Conservation (phyloP, 2,797 vertebrate species). For the Tinamus major region DNA sequence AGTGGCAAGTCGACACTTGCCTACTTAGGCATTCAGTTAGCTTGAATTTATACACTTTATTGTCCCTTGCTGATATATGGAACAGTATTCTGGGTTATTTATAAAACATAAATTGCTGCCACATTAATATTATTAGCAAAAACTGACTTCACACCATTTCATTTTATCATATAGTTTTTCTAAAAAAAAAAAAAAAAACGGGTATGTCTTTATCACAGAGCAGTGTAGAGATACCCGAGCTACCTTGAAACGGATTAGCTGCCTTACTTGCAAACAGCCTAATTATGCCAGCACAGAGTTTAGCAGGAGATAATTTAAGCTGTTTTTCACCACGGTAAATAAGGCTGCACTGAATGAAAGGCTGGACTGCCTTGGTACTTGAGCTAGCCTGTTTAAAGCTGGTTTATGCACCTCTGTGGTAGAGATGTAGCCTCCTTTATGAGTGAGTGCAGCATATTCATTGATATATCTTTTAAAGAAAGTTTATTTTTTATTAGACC, state of each 20-base stretch:
- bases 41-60: neutral
- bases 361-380: constrained; percentile 6
- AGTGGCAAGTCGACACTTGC: constrained; percentile 33
- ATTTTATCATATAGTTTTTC: neutral
- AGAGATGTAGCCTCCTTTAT: neutral
- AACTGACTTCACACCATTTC: neutral
- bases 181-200: neutral
- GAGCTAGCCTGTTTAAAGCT: constrained; percentile 1
- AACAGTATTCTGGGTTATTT: constrained; percentile 20
- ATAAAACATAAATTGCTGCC: constrained; percentile 8
- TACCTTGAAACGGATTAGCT: neutral
- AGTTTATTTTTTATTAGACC: constrained; percentile 52
- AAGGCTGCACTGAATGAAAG: constrained; percentile 18
- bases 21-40: constrained; percentile 9
- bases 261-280: constrained; percentile 47
- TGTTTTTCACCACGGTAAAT: constrained; percentile 62
- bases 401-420: neutral
- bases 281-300: constrained; percentile 40
- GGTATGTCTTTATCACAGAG: neutral
- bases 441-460: constrained; percentile 40
- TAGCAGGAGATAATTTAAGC: constrained; percentile 49
- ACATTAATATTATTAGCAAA: neutral
- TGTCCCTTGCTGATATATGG: neutral
- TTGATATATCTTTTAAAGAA: constrained; percentile 1
- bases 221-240: constrained; percentile 6